Base-by-base conservation (phyloP, 2,888 invertebrate genomes). In the Eristalis intricaria region DNA sequence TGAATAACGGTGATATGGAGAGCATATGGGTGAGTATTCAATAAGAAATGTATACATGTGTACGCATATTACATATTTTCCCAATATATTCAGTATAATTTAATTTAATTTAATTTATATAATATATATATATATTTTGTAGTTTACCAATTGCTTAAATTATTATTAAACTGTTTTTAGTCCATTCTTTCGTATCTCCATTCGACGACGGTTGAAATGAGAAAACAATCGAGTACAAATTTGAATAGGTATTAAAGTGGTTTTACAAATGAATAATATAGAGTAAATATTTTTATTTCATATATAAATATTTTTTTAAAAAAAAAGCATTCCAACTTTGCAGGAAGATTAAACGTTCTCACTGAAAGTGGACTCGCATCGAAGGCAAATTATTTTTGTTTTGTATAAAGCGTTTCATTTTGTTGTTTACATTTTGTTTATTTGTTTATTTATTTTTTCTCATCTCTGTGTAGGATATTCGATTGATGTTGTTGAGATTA, bases 371-470 rank as follows among this genome's bases (percentile, higher is more conserved):
- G 82, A 82, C 43, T 66, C 66, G 74, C 70, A 64, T 86, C 64
- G 71, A 86, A 86, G 86, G 86, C 86, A 86, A 86, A 86, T 75
- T 78, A 86, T 82, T 83, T 56, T 71, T 73, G 50, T 50, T 69
- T 64, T 69, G 15, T 86, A 43, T 75, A 82, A 86, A 82, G 82
- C 75, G 78, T 86, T 79, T 86, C 50, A 50, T 50, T 7, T 74
- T 65, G 35, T 66, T 78, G 58, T 70, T 64, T 71, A 60, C 19
- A 10, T 22, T 23, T 56, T 40, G 26, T 11, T 38, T 38, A 3
- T 50, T 56, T 71, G 32, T 23, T 58, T 58, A 50, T 58, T 40
- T 56, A 13, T 79, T 23, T 4, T 40, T 61, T 43, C 38, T 58
- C n/a, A 40, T 65, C 11, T 60, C n/a, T 15, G 58, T 23, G 43